Percentiles rank a stretch among this genome's conserved stretches.
Evolutionary conservation across 64 coral and sea anemone genomes (phyloP).

Genomic region (Dendrophyllia cribrosa): DNA sequence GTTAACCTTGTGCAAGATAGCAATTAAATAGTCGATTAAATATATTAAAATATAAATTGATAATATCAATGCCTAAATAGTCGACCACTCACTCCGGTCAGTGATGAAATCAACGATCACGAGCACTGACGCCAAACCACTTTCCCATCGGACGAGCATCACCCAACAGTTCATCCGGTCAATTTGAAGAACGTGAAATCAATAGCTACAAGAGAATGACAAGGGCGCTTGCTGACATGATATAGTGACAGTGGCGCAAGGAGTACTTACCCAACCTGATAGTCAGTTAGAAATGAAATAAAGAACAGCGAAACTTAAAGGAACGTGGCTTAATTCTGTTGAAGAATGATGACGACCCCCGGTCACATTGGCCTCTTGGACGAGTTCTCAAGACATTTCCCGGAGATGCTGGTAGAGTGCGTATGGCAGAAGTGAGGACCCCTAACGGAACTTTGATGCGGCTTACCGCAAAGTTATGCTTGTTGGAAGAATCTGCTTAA

Average conservation of each 20-base stretch:
- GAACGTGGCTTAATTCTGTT: constrained; percentile 26
- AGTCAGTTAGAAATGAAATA: constrained; percentile 17
- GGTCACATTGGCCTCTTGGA: constrained; percentile 27
- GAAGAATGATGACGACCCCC: background rate
- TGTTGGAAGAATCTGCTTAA: constrained; percentile 16
- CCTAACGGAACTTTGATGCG: constrained; percentile 26
- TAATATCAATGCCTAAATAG: too few relatives aligned
- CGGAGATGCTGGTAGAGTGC: background rate
- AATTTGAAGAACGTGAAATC: constrained; percentile 8
- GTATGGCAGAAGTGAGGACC: constrained; percentile 14
- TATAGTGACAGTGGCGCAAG: constrained; percentile 46
- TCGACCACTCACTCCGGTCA: constrained; percentile 10
- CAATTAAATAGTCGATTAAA: too few relatives aligned
- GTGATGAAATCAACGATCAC: constrained; percentile 34
- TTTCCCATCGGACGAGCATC: constrained; percentile 41
- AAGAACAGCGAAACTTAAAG: constrained; percentile 31
- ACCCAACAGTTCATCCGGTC: constrained; percentile 8
- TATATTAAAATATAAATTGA: too few relatives aligned
- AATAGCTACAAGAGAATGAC: constrained; percentile 3
- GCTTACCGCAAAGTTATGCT: constrained; percentile 19
- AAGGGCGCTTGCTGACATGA: constrained; percentile 6
- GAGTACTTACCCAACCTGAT: constrained; percentile 40
- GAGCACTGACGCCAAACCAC: constrained; percentile 53
- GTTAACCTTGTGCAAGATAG: background rate
- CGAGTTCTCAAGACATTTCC: background rate